Evolutionary conservation across 2,888 invertebrate species (phyloP).

Genomic region (Disparrhopalites patrizii): DNA sequence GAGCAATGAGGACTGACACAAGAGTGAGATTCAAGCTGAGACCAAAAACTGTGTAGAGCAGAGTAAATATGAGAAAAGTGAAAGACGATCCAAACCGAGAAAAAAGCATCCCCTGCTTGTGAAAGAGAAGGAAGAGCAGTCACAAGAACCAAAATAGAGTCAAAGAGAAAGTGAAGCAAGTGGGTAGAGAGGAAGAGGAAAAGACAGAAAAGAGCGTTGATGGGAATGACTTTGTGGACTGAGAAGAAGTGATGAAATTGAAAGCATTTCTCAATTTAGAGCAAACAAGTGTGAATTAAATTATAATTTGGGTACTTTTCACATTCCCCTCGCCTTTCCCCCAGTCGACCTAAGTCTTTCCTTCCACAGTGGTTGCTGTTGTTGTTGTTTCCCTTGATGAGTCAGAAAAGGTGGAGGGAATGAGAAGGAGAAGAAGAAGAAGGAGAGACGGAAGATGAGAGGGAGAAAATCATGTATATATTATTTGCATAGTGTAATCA

Average conservation of each 20-base stretch:
- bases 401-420: not conserved
- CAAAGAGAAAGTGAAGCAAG: no score
- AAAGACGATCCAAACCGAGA: no score
- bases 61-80: no score
- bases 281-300: not conserved
- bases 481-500: constrained; percentile 10
- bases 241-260: not conserved
- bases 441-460: not conserved
- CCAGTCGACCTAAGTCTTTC: no score
- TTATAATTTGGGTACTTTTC: not conserved
- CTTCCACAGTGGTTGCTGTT: no score
- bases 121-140: no score
- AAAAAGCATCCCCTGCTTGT: no score
- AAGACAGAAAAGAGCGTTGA: not conserved
- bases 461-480: not conserved
- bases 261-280: constrained; percentile 2
- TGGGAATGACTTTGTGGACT: not conserved
- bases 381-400: not conserved
- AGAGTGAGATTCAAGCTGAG: no score
- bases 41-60: no score
- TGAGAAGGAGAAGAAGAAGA: not conserved
- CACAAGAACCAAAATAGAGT: no score
- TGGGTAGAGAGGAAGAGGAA: not conserved
- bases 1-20: no score
- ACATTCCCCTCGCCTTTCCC: no score